phyloP scores from a whole-genome alignment of 1,140 invertebrate species.

The Scaptomyza graminum region DNA sequence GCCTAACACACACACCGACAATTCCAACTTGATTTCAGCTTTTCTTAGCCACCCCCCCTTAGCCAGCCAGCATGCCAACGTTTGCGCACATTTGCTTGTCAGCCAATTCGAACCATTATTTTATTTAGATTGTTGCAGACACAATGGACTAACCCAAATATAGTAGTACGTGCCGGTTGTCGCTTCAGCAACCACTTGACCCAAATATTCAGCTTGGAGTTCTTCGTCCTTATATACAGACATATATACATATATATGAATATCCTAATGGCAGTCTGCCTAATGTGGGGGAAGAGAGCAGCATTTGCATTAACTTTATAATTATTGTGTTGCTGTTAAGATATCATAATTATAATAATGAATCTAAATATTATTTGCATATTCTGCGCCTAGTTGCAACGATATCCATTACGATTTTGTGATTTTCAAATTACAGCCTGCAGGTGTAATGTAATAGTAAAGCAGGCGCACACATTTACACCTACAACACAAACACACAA shows the following conservation, averaged over 20 bases:
- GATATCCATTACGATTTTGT: slow-evolving; percentile 33
- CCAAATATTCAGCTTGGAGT: slow-evolving; percentile 48
- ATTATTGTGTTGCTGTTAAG: neutral
- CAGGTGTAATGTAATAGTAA: slow-evolving; percentile 26
- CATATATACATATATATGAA: slow-evolving; percentile 10
- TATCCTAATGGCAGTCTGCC: slow-evolving; percentile 4
- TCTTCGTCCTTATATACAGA: neutral
- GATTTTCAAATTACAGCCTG: slow-evolving; percentile 26
- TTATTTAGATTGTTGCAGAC: slow-evolving; percentile 37
- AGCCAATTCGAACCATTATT: slow-evolving; percentile 27
- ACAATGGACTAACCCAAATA: slow-evolving; percentile 7
- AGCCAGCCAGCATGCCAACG: neutral
- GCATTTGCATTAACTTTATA: too few relatives aligned
- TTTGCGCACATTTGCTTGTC: slow-evolving; percentile 16
- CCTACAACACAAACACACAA: slow-evolving; percentile 15
- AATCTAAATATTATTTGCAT: neutral
- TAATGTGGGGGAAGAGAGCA: neutral
- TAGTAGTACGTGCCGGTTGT: slow-evolving; percentile 22
- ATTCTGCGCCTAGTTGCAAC: neutral
- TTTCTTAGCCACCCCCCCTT: neutral
- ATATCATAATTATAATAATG: slow-evolving; percentile 6
- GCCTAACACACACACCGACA: slow-evolving; percentile 15
- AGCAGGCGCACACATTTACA: slow-evolving; percentile 6
- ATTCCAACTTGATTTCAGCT: slow-evolving; percentile 16
- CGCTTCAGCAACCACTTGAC: slow-evolving; percentile 65